Evolutionary conservation across 2,797 vertebrate genomes (phyloP).

Genomic region (Mus spretus): DNA sequence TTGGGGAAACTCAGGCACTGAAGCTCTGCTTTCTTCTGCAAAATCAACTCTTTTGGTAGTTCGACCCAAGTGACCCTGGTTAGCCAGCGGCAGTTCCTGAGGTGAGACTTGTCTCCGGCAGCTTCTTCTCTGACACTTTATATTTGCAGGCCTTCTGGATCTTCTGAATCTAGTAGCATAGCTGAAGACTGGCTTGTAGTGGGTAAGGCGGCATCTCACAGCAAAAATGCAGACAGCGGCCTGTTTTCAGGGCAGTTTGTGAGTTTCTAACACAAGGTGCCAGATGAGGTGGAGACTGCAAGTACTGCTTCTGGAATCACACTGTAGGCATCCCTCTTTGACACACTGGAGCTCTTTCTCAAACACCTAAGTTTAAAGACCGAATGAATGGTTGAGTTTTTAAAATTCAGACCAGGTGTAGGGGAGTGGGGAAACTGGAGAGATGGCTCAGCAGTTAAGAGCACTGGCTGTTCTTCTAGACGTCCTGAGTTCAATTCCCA

Average conservation of each 20-base stretch:
- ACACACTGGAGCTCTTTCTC: not conserved
- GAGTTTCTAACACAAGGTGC: conserved; percentile 8
- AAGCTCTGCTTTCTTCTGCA: not conserved
- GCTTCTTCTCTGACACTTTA: not conserved
- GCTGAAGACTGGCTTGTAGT: not conserved
- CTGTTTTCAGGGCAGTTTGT: not conserved
- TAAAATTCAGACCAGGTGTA: not conserved
- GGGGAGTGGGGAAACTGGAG: not conserved
- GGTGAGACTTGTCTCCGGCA: not conserved
- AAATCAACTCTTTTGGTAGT: not conserved
- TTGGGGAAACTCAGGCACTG: not conserved
- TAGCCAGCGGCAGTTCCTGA: not conserved
- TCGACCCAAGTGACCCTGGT: not conserved
- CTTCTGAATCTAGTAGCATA: not conserved
- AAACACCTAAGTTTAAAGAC: not conserved
- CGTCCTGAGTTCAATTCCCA: not conserved
- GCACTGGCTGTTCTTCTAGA: not conserved
- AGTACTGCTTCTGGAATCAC: not conserved
- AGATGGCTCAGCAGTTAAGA: not conserved
- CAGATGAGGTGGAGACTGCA: not conserved
- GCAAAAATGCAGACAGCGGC: not conserved
- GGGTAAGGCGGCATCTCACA: not conserved
- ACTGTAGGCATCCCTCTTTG: not conserved
- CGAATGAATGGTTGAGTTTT: not conserved
- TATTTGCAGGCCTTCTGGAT: conserved; percentile 13